Conservation (phyloP, 2,113 vertebrate species). For the Eleginops maclovinus region DNA sequence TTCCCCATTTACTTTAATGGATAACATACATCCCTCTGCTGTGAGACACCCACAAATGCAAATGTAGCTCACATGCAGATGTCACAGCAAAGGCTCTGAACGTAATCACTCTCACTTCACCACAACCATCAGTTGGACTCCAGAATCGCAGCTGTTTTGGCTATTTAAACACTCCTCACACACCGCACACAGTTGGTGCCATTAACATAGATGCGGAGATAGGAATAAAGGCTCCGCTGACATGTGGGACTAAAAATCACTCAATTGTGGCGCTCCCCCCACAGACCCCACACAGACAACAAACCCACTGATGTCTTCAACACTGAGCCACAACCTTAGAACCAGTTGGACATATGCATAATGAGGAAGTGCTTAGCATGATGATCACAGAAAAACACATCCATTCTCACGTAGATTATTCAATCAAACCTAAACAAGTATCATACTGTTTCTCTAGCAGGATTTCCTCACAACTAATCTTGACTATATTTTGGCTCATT, state of each 20-base stretch:
- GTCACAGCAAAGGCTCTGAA: constrained; percentile 29
- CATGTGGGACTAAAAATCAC: constrained; percentile 43
- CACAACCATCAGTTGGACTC: constrained; percentile 41
- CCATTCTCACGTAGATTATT: not conserved
- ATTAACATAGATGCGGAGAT: constrained; percentile 49
- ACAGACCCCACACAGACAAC: constrained; percentile 43
- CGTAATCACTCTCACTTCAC: constrained; percentile 55
- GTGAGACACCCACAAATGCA: constrained; percentile 41
- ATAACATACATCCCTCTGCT: constrained; percentile 62
- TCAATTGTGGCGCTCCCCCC: not conserved
- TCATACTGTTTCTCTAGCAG: not conserved
- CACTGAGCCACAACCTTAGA: not conserved
- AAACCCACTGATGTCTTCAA: constrained; percentile 13
- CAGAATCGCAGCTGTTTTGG: constrained; percentile 62
- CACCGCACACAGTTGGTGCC: constrained; percentile 57
- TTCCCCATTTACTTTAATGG: constrained; percentile 55
- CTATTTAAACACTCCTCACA: constrained; percentile 57
- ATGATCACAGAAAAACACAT: constrained; percentile 3
- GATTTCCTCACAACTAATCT: too few relatives aligned
- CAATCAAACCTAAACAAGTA: not conserved
- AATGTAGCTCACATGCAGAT: constrained; percentile 26
- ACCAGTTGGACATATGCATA: not conserved
- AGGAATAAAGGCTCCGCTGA: constrained; percentile 67
- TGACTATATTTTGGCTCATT: not conserved
- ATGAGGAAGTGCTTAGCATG: not conserved